Conservation (phyloP, 2,797 vertebrate species). For the Ptychobarbus kaznakovi region DNA sequence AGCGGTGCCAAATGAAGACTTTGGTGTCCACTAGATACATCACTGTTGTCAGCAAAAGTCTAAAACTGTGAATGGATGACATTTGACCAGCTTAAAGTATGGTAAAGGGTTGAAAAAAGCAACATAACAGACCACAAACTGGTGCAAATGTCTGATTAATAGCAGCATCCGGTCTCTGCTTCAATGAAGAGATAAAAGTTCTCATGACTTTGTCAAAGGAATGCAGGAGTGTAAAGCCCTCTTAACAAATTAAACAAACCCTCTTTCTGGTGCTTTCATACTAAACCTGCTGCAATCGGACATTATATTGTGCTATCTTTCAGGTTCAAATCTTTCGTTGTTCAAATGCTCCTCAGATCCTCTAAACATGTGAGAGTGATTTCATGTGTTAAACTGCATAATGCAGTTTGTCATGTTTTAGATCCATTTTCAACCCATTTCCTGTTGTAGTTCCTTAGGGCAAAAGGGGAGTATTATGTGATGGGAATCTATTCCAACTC, state of each 20-base stretch:
- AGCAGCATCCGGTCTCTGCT: constrained; percentile 13
- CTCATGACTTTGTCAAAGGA: neutral
- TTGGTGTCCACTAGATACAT: constrained; percentile 28
- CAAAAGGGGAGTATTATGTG: neutral
- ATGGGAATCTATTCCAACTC: neutral
- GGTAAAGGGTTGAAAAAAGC: neutral
- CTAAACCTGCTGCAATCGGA: constrained; percentile 55
- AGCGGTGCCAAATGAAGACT: constrained; percentile 1
- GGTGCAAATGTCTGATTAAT: constrained; percentile 24
- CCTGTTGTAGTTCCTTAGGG: neutral
- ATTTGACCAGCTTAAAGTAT: constrained; percentile 1
- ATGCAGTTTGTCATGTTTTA: constrained; percentile 24
- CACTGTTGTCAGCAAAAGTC: neutral
- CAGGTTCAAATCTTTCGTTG: neutral
- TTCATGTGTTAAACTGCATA: constrained; percentile 45
- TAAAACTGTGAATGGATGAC: constrained; percentile 15
- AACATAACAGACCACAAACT: constrained; percentile 20
- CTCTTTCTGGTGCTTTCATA: neutral
- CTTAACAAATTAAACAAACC: neutral
- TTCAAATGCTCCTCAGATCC: neutral
- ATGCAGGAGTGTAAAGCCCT: constrained; percentile 21
- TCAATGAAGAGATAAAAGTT: constrained; percentile 17
- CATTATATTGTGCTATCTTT: constrained; percentile 57
- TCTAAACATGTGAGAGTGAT: neutral
- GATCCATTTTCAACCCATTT: neutral